Evolutionary conservation across 2,113 vertebrate genomes (phyloP).

Genomic region (Vimba vimba): DNA sequence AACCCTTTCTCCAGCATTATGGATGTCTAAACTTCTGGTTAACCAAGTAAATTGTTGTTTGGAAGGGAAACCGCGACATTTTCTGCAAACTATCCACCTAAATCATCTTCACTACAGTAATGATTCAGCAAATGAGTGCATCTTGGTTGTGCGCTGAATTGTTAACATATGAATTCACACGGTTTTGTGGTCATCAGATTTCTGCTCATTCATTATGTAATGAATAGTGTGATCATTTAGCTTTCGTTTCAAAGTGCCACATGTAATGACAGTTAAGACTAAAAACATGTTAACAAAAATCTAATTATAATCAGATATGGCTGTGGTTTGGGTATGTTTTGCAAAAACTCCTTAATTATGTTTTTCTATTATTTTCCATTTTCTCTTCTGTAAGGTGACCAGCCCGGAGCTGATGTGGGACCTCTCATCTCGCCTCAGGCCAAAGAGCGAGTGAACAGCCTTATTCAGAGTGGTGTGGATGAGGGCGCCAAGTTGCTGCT

Average conservation of each 20-base stretch:
- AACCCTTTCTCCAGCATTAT: neutral
- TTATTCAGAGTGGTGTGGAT: slow-evolving; percentile 89
- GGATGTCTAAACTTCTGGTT: neutral
- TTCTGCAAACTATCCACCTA: neutral
- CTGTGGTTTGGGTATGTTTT: neutral
- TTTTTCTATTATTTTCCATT: slow-evolving; percentile 52
- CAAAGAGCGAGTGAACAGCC: slow-evolving; percentile 86
- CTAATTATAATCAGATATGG: neutral
- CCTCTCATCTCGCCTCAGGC: slow-evolving; percentile 92
- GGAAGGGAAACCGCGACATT: neutral
- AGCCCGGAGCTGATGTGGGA: slow-evolving; percentile 92
- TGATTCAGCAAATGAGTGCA: slow-evolving; percentile 9
- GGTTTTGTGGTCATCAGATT: neutral
- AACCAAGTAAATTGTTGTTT: slow-evolving; percentile 26
- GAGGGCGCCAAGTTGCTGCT: slow-evolving; percentile 90
- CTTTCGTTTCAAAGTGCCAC: neutral
- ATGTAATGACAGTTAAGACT: neutral
- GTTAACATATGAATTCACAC: neutral
- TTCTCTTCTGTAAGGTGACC: slow-evolving; percentile 84
- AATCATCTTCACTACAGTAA: neutral
- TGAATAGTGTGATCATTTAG: neutral
- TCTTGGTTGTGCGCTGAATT: neutral
- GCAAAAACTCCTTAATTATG: neutral
- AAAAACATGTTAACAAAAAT: neutral
- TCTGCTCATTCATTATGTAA: neutral